These are phyloP conservation scores for Mormyrops boulengeri DNA, from an alignment of 2,797 vertebrate genomes.

Conservation along the genomic window DNA sequence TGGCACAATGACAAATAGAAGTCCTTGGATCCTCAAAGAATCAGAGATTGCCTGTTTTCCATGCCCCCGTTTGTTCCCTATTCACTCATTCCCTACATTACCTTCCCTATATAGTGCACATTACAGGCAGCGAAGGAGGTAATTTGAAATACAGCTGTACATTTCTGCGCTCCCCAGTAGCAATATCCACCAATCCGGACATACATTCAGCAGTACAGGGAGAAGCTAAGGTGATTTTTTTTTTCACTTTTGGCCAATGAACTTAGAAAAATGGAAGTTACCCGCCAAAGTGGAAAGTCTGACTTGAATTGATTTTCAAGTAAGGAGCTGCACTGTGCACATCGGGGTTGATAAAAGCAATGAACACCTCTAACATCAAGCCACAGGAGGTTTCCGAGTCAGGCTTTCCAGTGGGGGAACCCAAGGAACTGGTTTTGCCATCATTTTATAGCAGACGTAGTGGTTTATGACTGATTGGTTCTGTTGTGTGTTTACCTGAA, in stretches of 20 bases:
- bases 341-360: not conserved
- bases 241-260: not conserved
- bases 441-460: not conserved
- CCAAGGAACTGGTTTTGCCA: not conserved
- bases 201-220: not conserved
- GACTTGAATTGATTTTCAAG: not conserved
- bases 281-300: slow-evolving; percentile 1
- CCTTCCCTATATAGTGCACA: not conserved
- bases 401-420: not conserved
- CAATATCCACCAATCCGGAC: not conserved
- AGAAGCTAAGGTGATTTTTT: not conserved
- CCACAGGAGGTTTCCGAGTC: not conserved
- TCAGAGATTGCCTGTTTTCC: not conserved
- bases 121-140: not conserved
- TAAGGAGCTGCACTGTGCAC: not conserved
- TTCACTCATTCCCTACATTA: not conserved
- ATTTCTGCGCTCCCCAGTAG: not conserved
- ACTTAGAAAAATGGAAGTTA: not conserved
- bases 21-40: not conserved
- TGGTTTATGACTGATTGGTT: not conserved
- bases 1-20: not conserved
- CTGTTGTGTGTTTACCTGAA: slow-evolving; percentile 38
- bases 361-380: not conserved
- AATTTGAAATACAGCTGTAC: not conserved
- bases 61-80: not conserved